Base-by-base conservation (phyloP, 2,888 invertebrate species). In the Melinaea menophilus region DNA sequence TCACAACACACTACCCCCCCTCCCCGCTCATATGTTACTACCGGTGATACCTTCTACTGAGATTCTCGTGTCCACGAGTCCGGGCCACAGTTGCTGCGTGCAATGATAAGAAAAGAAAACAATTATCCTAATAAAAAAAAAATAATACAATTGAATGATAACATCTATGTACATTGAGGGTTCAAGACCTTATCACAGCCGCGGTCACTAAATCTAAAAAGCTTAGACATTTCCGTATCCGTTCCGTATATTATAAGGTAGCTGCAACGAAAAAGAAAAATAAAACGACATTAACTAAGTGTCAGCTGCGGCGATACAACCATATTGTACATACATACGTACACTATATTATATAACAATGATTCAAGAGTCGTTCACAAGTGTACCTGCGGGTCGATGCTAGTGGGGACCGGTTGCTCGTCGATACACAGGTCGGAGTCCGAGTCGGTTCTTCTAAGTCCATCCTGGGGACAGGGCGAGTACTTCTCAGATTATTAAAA, bases 361-460 rank as follows among this genome's bases (percentile, higher is more conserved):
- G 41, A 62, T 31, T 47, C 56, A 59, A 57, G 57, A 58, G 56
- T 35, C 46, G 51, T 59, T 65, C 60, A 68, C 65, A 62, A 69
- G 62, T 70, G 75, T 82, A 90, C 90, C 89, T 90, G 90, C 57
- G 90, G 90, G 69, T 90, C 90, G 67, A 90, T 89, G 70, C 77
- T 87, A 11, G 86, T 78, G 34, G 90, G 90, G 56, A 82, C 79
- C 11, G 85, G 76, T 65, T 84, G 87, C 48, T 96, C 96, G 77
- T 95, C 95, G 74, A 96, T 93, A 85, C 97, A 97, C 70, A 97
- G 92, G 85, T 97, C 97, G n/a, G 96, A 96, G 87, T 97, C 97
- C 3, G 97, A 97, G 85, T 97, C 97, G 56, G 93, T 92, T 77
- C 94, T 92, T 74, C 94, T 92, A 66, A 93, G 91, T 70, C 91